Conservation (phyloP, 2,888 invertebrate genomes). For the Caenorhabditis uteleia region DNA sequence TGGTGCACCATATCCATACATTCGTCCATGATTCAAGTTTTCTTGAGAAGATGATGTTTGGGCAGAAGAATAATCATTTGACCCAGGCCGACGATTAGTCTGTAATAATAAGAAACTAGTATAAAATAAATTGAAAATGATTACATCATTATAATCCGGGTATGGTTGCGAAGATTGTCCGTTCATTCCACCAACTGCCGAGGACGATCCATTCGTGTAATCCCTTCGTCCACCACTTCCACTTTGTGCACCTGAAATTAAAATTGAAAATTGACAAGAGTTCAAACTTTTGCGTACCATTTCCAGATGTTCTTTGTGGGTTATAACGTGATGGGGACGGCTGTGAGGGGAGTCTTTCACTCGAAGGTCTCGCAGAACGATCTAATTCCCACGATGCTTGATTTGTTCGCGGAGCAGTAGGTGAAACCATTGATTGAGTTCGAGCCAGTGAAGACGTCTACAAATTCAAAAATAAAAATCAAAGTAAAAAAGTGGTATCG, state of each 20-base stretch:
- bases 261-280: neutral
- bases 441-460: constrained; percentile 24
- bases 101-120: too few species aligned
- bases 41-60: constrained; percentile 25
- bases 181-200: constrained; percentile 6
- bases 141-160: constrained; percentile 14
- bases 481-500: too few species aligned
- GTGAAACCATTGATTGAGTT: constrained; percentile 36
- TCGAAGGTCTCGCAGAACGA: constrained; percentile 13
- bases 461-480: constrained; percentile 2
- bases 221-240: constrained; percentile 30
- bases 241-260: constrained; percentile 14
- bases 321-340: constrained; percentile 14
- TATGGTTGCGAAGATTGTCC: neutral
- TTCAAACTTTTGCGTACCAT: neutral
- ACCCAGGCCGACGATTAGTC: constrained; percentile 8
- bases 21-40: constrained; percentile 18
- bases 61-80: neutral
- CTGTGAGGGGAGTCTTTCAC: constrained; percentile 20
- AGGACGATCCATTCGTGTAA: constrained; percentile 16
- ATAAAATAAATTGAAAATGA: too few species aligned
- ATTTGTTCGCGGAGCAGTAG: constrained; percentile 9
- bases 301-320: neutral
- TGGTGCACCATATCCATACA: constrained; percentile 27
- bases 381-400: constrained; percentile 24